phyloP scores from a whole-genome alignment of 2,797 vertebrate species.

The Coregonus ussuriensis region DNA sequence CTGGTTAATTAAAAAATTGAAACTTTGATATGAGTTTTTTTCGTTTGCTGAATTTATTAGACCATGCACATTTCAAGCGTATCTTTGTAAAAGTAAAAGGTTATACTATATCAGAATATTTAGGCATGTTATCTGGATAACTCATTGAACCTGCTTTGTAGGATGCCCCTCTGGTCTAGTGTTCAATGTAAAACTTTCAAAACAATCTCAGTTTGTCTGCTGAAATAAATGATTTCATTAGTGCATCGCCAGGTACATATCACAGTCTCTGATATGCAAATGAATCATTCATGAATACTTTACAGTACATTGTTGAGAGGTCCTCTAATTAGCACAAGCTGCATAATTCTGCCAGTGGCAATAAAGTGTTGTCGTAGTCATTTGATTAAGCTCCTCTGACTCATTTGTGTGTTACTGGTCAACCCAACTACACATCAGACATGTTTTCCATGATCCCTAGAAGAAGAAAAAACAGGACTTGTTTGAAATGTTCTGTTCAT shows the following conservation, averaged over 20 bases:
- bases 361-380: background rate
- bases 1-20: too few relatives aligned
- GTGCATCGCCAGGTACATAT: background rate
- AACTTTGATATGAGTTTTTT: too few relatives aligned
- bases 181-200: background rate
- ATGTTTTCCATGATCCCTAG: background rate
- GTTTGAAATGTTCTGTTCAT: background rate
- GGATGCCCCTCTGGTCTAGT: background rate
- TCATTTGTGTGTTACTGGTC: background rate
- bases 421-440: background rate
- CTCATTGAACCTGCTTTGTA: too few relatives aligned
- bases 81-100: too few relatives aligned
- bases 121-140: too few relatives aligned
- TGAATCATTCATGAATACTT: background rate
- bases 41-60: too few relatives aligned
- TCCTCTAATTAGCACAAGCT: background rate
- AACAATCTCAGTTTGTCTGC: background rate
- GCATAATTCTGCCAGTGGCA: background rate
- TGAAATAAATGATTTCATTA: background rate
- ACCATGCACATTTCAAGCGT: too few relatives aligned
- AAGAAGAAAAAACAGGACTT: background rate
- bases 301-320: background rate
- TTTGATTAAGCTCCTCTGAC: background rate
- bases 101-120: too few relatives aligned
- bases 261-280: background rate